Conservation (phyloP, 2,888 invertebrate species). For the Sepiola atlantica region DNA sequence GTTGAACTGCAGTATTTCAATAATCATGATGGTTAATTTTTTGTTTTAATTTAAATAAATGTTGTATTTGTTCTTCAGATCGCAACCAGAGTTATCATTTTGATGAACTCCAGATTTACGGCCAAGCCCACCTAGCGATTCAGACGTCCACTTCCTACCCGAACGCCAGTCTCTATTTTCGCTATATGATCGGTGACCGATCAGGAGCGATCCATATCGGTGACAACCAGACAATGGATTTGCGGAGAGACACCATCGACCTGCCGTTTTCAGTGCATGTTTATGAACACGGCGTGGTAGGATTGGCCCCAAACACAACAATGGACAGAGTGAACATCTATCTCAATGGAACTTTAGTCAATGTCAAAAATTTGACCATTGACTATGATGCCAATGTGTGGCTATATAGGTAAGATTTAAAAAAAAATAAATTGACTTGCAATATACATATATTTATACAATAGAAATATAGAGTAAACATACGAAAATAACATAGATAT, state of each 20-base stretch:
- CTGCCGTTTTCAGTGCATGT: constrained; percentile 65
- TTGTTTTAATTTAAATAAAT: too few relatives aligned
- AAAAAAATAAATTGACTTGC: neutral
- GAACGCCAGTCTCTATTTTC: constrained; percentile 57
- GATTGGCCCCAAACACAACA: constrained; percentile 62
- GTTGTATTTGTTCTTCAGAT: constrained; percentile 52
- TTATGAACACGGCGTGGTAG: constrained; percentile 62
- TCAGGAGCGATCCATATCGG: constrained; percentile 64
- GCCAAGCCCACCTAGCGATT: constrained; percentile 63
- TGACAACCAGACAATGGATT: constrained; percentile 59
- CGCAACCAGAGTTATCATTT: constrained; percentile 56
- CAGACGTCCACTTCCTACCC: constrained; percentile 56
- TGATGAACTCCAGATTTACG: constrained; percentile 66
- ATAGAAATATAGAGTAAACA: too few relatives aligned
- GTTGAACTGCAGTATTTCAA: too few relatives aligned
- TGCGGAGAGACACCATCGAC: constrained; percentile 59
- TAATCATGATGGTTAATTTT: too few relatives aligned
- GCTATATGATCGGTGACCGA: constrained; percentile 66
- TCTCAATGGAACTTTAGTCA: constrained; percentile 62
- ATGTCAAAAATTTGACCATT: constrained; percentile 63
- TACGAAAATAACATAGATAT: too few relatives aligned
- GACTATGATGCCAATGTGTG: constrained; percentile 62
- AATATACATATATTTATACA: too few relatives aligned
- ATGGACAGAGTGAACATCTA: constrained; percentile 63
- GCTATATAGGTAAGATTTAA: constrained; percentile 54